Conservation (phyloP, 2,113 vertebrate species). For the Alouatta palliata region DNA sequence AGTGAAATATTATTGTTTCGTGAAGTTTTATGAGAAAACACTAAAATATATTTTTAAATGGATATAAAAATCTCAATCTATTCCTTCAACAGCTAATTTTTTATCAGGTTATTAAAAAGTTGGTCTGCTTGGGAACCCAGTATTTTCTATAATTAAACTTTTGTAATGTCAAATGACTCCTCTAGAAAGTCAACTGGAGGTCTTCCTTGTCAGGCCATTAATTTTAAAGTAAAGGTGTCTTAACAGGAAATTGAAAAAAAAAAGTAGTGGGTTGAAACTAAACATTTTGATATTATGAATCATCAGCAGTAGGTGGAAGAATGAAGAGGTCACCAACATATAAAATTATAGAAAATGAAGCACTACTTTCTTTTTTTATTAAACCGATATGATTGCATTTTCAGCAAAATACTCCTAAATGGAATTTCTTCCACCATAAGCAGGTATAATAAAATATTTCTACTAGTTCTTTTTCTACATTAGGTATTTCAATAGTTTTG, state of each 20-base stretch:
- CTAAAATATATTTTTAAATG: background rate
- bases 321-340: background rate
- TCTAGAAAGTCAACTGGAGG: background rate
- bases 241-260: background rate
- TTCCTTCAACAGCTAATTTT: background rate
- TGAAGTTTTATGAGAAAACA: background rate
- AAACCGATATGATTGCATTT: background rate
- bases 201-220: background rate
- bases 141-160: background rate
- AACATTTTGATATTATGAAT: background rate
- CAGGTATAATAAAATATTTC: background rate
- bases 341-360: background rate
- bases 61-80: background rate
- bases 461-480: background rate
- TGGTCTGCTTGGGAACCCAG: background rate
- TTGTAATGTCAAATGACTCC: background rate
- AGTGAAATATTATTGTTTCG: background rate
- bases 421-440: background rate
- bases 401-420: background rate
- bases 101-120: background rate
- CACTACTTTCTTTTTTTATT: background rate
- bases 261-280: background rate
- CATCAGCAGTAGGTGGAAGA: background rate
- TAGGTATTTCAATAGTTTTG: background rate
- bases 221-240: background rate